Percentiles rank a stretch among this genome's conserved stretches.
Conservation (phyloP, 2,113 vertebrate genomes). For the Syngnathoides biaculeatus region DNA sequence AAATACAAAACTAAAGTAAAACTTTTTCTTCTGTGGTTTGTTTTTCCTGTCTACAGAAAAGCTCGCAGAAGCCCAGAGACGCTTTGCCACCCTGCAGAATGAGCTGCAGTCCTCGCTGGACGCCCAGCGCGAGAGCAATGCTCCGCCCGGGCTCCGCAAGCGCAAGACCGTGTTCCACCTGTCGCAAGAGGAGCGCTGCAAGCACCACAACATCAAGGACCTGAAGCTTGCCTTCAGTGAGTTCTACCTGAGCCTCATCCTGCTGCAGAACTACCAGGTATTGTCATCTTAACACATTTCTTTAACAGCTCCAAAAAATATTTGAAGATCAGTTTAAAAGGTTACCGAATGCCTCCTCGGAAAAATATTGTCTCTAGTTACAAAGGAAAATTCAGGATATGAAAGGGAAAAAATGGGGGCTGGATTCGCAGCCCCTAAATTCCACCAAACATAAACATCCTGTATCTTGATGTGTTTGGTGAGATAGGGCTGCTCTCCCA, state of each 20-base stretch:
- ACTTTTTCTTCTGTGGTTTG: background rate
- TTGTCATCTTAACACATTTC: background rate
- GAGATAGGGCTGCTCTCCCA: too few species aligned
- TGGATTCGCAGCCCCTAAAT: too few species aligned
- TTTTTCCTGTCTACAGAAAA: slow-evolving; percentile 77
- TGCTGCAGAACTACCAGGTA: slow-evolving; percentile 99
- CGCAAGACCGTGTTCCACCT: slow-evolving; percentile 91
- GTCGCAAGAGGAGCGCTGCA: slow-evolving; percentile 92
- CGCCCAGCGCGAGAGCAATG: slow-evolving; percentile 85
- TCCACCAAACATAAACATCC: too few species aligned
- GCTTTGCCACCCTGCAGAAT: slow-evolving; percentile 91
- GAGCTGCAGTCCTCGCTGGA: slow-evolving; percentile 94
- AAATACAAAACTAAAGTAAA: background rate
- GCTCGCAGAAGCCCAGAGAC: slow-evolving; percentile 91
- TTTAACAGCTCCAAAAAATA: background rate
- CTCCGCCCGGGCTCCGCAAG: slow-evolving; percentile 76
- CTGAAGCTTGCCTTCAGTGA: slow-evolving; percentile 98
- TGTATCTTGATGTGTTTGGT: too few species aligned
- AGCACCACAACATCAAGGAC: slow-evolving; percentile 95
- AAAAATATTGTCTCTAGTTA: too few species aligned
- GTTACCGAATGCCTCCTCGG: too few species aligned
- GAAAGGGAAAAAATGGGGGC: too few species aligned
- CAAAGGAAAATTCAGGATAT: too few species aligned
- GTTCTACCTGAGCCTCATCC: slow-evolving; percentile 99
- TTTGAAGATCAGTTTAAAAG: background rate